Percentiles rank a stretch among this genome's conserved stretches.
Conservation (phyloP, 2,113 vertebrate species). For the Sylvia atricapilla region DNA sequence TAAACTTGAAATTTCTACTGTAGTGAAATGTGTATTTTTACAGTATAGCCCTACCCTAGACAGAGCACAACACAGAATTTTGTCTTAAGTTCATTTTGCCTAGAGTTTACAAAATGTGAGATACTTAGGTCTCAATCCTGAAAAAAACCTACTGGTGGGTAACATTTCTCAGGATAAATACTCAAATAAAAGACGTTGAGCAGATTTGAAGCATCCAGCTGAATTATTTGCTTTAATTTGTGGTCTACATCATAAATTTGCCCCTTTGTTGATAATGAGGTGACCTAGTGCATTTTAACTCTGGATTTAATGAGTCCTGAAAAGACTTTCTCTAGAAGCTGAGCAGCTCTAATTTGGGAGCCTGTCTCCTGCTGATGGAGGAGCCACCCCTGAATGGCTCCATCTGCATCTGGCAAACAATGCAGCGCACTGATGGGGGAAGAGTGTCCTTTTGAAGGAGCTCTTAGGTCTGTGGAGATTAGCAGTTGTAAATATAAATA, state of each 20-base stretch:
- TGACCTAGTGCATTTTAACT: not conserved
- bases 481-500: not conserved
- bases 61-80: not conserved
- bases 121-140: not conserved
- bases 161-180: not conserved
- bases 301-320: not conserved
- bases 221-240: not conserved
- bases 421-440: fast-evolving
- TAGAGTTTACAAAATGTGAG: not conserved
- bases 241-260: not conserved
- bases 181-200: not conserved
- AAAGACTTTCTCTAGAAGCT: not conserved
- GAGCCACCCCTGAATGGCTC: not conserved
- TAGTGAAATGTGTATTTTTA: not conserved
- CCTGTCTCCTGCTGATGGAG: not conserved
- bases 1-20: not conserved
- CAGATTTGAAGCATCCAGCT: not conserved
- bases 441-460: not conserved
- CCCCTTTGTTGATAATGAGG: not conserved
- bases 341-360: not conserved
- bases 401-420: not conserved
- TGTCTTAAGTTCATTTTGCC: not conserved
- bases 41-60: not conserved
- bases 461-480: not conserved
- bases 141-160: not conserved